Percentiles rank a stretch among this genome's conserved stretches.
These are phyloP conservation scores for Ashinkailepas kermadecensis DNA, from an alignment of 2,888 invertebrate species.

Conservation along the genomic window DNA sequence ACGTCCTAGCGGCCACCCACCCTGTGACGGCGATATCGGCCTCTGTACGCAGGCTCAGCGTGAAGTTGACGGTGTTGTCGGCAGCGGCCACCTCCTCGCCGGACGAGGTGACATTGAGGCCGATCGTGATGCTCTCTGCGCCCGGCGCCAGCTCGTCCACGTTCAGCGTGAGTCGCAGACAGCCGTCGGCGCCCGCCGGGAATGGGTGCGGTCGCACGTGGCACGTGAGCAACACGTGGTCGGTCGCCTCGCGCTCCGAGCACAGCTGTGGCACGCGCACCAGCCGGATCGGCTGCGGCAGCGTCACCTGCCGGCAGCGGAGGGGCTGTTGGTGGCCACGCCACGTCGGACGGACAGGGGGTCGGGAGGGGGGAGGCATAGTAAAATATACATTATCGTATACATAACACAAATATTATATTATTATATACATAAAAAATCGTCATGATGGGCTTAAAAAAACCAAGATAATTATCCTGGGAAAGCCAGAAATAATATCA, in stretches of 20 bases:
- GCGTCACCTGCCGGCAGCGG: neutral
- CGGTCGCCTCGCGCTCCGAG: neutral
- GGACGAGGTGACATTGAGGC: conserved; percentile 1
- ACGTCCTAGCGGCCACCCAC: neutral
- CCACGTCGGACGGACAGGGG: no score
- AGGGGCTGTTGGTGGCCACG: no score
- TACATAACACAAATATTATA: no score
- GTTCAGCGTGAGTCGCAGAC: neutral
- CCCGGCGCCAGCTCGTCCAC: neutral
- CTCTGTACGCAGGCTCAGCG: neutral
- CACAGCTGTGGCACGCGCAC: conserved; percentile 16
- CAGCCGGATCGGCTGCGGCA: conserved; percentile 12
- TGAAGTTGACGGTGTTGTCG: neutral
- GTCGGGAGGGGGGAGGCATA: no score
- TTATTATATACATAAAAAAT: no score
- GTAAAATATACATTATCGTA: no score
- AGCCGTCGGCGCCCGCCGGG: neutral
- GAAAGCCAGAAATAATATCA: no score
- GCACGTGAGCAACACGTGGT: neutral
- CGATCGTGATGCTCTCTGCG: neutral
- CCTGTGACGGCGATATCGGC: conserved; percentile 14
- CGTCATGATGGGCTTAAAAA: no score
- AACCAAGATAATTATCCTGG: no score
- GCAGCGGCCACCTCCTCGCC: conserved; percentile 1
- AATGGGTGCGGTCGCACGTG: conserved; percentile 16